These are phyloP conservation scores for Lasioglossum lativentre DNA, from an alignment of 2,888 invertebrate genomes.

Conservation along the genomic window DNA sequence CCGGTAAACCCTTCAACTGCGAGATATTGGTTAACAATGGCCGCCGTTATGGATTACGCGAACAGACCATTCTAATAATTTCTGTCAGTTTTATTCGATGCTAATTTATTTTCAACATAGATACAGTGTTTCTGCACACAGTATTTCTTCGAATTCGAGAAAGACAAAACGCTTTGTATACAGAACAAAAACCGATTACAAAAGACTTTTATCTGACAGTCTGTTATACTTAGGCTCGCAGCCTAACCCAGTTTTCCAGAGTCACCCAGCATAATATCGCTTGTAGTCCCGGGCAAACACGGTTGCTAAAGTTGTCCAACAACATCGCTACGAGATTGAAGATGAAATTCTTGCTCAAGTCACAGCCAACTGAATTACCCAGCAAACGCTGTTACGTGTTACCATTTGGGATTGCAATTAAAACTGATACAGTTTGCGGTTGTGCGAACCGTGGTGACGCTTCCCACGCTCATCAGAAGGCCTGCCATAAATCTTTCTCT, in stretches of 20 bases:
- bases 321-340: constrained; percentile 14
- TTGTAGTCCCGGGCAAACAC: background rate
- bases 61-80: background rate
- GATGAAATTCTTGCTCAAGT: constrained; percentile 20
- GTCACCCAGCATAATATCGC: background rate
- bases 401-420: constrained; percentile 23
- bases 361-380: background rate
- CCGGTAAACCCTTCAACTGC: background rate
- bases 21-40: constrained; percentile 7
- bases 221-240: background rate
- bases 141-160: no score
- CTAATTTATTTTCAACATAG: no score
- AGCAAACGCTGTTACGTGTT: constrained; percentile 16
- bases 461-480: constrained; percentile 23
- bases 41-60: background rate
- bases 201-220: background rate
- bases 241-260: constrained; percentile 6
- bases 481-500: constrained; percentile 15
- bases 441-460: constrained; percentile 9
- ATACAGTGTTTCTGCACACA: no score
- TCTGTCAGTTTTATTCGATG: background rate
- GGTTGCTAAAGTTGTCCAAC: background rate
- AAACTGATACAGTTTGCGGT: constrained; percentile 24
- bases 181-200: no score
- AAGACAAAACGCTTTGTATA: no score